Conservation (phyloP, 1,140 invertebrate genomes). For the Colletes gigas region DNA sequence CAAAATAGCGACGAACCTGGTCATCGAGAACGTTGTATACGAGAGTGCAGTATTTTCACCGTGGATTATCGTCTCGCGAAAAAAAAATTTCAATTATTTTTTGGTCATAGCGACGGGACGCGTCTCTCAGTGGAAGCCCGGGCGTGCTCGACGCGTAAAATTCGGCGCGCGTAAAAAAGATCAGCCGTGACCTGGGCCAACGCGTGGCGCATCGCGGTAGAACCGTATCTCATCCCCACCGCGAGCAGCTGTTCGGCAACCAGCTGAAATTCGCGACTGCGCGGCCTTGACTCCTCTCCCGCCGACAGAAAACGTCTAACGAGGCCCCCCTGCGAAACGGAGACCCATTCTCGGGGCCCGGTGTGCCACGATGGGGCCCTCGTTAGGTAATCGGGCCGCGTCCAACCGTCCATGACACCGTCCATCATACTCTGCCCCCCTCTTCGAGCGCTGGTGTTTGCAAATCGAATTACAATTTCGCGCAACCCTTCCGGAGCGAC, state of each 20-base stretch:
- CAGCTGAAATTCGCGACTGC: constrained; percentile 61
- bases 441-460: not conserved
- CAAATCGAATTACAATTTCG: constrained; percentile 1
- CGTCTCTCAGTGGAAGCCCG: not conserved
- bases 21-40: too few relatives aligned
- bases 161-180: constrained; percentile 62
- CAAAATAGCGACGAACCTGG: too few relatives aligned
- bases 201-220: constrained; percentile 35
- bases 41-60: too few relatives aligned
- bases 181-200: constrained; percentile 65
- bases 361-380: not conserved
- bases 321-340: constrained; percentile 14
- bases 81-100: too few relatives aligned
- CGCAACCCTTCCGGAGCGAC: too few relatives aligned
- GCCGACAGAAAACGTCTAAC: constrained; percentile 55
- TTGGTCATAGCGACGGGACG: too few relatives aligned
- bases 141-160: constrained; percentile 21
- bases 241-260: constrained; percentile 38
- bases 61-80: too few relatives aligned
- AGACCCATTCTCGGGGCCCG: not conserved
- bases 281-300: constrained; percentile 61
- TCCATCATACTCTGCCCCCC: constrained; percentile 18
- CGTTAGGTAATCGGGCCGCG: constrained; percentile 1
- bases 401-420: constrained; percentile 14
- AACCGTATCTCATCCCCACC: constrained; percentile 57